phyloP scores from a whole-genome alignment of 2,113 vertebrate species.

The Serilophus lunatus region DNA sequence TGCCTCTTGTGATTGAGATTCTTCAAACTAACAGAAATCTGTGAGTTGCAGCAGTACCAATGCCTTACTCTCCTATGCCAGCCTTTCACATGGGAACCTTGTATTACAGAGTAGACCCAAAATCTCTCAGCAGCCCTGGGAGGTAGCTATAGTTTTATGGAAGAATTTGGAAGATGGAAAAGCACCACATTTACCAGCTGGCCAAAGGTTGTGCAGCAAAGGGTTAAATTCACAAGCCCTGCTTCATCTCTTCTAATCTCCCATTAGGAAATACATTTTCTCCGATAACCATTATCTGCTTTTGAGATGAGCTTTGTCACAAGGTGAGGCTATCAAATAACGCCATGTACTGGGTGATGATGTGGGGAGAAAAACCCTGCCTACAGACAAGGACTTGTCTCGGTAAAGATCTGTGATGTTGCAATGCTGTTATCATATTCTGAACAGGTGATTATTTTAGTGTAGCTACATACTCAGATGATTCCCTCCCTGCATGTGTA shows the following conservation, averaged over 20 bases:
- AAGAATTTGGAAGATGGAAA: not conserved
- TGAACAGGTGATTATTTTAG: not conserved
- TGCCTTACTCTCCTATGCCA: not conserved
- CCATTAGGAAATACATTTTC: not conserved
- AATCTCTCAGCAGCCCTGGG: constrained; percentile 22
- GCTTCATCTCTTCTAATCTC: not conserved
- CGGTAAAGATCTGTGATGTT: not conserved
- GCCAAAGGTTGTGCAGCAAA: not conserved
- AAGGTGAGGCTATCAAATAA: not conserved
- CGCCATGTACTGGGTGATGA: accelerated
- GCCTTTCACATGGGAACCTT: constrained; percentile 3
- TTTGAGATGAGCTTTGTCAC: not conserved
- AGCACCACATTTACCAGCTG: not conserved
- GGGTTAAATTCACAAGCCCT: not conserved
- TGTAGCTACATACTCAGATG: not conserved
- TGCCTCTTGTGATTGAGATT: constrained; percentile 6
- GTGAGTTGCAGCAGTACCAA: constrained; percentile 12
- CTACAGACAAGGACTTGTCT: not conserved
- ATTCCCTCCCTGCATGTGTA: not conserved
- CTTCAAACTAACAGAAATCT: constrained; percentile 17
- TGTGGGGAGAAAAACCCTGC: not conserved
- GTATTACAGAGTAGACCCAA: not conserved
- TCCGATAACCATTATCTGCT: not conserved
- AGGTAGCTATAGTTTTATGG: constrained; percentile 26
- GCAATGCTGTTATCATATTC: not conserved